Evolutionary conservation across 2,797 vertebrate genomes (phyloP), one percentile per base, ranked within the genome.

Genomic region (Borostomias antarcticus): DNA sequence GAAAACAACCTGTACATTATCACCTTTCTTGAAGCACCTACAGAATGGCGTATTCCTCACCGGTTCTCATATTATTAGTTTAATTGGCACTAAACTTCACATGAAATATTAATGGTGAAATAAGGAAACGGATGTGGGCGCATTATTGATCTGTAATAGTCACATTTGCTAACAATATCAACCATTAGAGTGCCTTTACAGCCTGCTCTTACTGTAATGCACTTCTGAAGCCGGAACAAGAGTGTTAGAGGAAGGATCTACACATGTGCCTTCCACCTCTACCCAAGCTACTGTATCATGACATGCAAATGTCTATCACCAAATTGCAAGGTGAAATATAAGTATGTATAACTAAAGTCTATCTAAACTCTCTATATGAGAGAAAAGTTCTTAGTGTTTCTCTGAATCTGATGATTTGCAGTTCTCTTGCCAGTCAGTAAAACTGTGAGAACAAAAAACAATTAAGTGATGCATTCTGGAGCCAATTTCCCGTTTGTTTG

Each of bases 91-190:
- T 51, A 73, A 72, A 77, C 63, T 63, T 61, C 64, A 60, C 74
- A 84, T 89, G 75, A 84, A 82, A 88, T 83, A 80, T 81, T 78
- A 82, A 79, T 66, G 73, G 66, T 69, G 79, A 74, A 58, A 68
- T 64, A 26, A 83, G 81, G 69, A 86, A 84, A 82, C 76, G 76
- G 70, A 75, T 48, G 40, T 50, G 78, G 67, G 47, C 19, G 37
- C 52, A 52, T 76, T 43, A 88, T 88, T 70, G 81, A 89, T 88
- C 79, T 33, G 58, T 62, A 35, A 61, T 72, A 70, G 53, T 59
- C 48, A 35, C 78, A 78, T 79, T 81, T 82, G 50, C 70, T 51
- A 57, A 73, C 54, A 65, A 54, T 62, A 48, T 47, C 17, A 74
- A 68, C 70, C 74, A 75, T 84, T 86, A 83, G 77, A 77, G 80